These are phyloP conservation scores for Rhagoletis zephyria DNA, from an alignment of 1,140 invertebrate genomes.

Conservation along the genomic window DNA sequence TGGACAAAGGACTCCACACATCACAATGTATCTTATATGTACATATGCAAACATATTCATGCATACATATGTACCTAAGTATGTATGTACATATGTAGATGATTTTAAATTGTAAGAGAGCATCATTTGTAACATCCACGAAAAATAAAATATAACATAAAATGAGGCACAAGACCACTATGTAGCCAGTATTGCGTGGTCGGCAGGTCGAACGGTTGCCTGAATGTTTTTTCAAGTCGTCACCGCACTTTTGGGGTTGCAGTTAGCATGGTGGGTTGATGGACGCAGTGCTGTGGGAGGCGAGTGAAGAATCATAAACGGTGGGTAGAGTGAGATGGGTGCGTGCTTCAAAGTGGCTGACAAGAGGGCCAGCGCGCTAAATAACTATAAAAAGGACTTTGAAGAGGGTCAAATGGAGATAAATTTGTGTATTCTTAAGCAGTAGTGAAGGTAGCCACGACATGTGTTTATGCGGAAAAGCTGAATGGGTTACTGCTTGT, in stretches of 20 bases:
- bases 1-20: constrained; percentile 19
- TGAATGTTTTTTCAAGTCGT: constrained; percentile 1
- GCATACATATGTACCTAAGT: not conserved
- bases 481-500: constrained; percentile 26
- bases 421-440: constrained; percentile 67
- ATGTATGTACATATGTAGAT: not conserved
- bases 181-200: constrained; percentile 35
- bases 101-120: constrained; percentile 27
- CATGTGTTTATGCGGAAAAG: not conserved
- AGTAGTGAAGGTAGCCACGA: constrained; percentile 23
- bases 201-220: constrained; percentile 42
- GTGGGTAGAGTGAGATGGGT: constrained; percentile 58
- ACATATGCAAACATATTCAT: not conserved
- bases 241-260: constrained; percentile 55
- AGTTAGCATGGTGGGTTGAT: constrained; percentile 28
- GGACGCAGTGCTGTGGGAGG: constrained; percentile 57
- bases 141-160: constrained; percentile 47
- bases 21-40: not conserved
- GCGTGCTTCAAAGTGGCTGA: constrained; percentile 72
- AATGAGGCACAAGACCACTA: constrained; percentile 42
- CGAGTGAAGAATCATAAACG: constrained; percentile 38
- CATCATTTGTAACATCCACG: constrained; percentile 49
- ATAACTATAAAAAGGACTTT: constrained; percentile 73
- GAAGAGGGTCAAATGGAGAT: constrained; percentile 74
- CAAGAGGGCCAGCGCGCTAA: constrained; percentile 70